Base-by-base conservation (phyloP, 2,888 invertebrate genomes). In the Agelastica alni region DNA sequence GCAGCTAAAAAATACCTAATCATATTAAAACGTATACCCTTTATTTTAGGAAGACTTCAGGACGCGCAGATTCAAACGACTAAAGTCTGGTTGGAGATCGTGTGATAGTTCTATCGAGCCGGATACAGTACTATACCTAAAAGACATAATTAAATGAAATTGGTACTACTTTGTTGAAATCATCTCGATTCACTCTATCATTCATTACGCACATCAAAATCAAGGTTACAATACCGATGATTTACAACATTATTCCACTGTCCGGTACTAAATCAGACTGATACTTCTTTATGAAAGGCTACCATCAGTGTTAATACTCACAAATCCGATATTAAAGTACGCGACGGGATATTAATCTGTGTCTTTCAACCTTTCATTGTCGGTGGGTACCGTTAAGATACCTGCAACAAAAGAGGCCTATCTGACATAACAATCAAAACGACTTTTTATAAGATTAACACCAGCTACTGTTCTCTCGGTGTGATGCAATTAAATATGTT, bases 341-440 rank as follows among this genome's bases (percentile, higher is more conserved):
- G 13, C 48, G 31, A 39, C 48, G 31, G 48, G 48, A 48, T 39
- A 20, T 18, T 48, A 41, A 48, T 48, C 30, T 39, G 10, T 34
- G 45, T 30, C 18, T 30, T 28, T 36, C 18, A 36, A 17, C 17
- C 7, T 36, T 36, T 36, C 16, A 39, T 39, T 12, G 30, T 30
- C 16, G n/a, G 37, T 54, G 16, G 17, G 37, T 54, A 56, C 56
- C 56, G 56, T 56, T 56, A 56, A 28, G 34, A 42, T 56, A 56
- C 43, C 51, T 43, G 28, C 46, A 51, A 48, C 53, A 53, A 14
- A 47, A 53, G 28, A 41, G 17, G 9, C 10, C 4, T 42, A 42
- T 56, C 56, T 47, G 41, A 42, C 52, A 47, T 44, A 42, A 48
- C 52, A 52, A 56, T 56, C 52, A 30, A 30, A 51, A 46, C 44